A percentile compares a stretch with the other conserved stretches of the same genome.
phyloP scores from a whole-genome alignment of 2,888 invertebrate species.

The Ennomos fuscantarius region DNA sequence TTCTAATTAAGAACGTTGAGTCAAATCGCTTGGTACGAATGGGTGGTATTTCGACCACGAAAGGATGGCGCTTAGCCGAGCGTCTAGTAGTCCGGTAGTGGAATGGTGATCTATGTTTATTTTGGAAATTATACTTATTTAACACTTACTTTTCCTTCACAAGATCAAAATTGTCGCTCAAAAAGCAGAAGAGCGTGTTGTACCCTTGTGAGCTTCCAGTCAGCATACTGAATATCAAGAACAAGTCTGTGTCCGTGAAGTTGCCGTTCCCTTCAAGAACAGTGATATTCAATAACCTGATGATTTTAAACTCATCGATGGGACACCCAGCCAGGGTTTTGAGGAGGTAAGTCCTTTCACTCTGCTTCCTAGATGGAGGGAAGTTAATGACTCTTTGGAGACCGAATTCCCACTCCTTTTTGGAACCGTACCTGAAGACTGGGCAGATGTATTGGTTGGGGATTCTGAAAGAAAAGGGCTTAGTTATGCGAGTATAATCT shows the following conservation, averaged over 20 bases:
- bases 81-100: too few species aligned
- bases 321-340: constrained; percentile 93
- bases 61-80: too few species aligned
- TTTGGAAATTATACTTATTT: background rate
- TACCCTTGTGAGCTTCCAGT: constrained; percentile 90
- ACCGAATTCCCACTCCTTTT: constrained; percentile 93
- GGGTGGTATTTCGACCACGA: too few species aligned
- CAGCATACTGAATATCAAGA: constrained; percentile 90
- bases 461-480: constrained; percentile 77
- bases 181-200: constrained; percentile 89
- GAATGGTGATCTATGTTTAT: too few species aligned
- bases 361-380: constrained; percentile 88
- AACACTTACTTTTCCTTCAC: constrained; percentile 87
- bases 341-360: constrained; percentile 90
- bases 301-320: constrained; percentile 88
- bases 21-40: too few species aligned
- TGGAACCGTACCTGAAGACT: constrained; percentile 92
- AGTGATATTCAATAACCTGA: constrained; percentile 86
- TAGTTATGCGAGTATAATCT: background rate
- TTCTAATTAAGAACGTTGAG: too few species aligned
- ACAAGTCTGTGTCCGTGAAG: constrained; percentile 91
- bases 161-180: constrained; percentile 88
- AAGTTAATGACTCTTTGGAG: constrained; percentile 91
- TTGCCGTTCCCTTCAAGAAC: constrained; percentile 89
- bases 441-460: constrained; percentile 91